A percentile compares a stretch with the other conserved stretches of the same genome.
Evolutionary conservation across 2,888 invertebrate genomes (phyloP).

Genomic region (Drosophila nr. perissopoda): DNA sequence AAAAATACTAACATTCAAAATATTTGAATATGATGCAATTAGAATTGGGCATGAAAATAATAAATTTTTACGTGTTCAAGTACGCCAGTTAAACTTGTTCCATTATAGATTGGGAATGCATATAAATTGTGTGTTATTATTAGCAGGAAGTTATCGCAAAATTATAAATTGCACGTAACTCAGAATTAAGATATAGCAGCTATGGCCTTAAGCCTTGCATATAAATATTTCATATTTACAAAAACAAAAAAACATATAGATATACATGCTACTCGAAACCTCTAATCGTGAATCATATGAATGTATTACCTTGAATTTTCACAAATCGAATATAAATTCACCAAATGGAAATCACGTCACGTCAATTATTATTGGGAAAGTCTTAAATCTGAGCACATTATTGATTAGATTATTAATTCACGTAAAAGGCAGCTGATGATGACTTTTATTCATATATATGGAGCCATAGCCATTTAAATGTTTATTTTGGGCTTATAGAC

Average conservation of each 20-base stretch:
- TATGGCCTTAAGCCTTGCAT: not conserved
- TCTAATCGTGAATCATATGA: constrained; percentile 29
- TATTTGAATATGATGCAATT: not conserved
- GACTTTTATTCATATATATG: constrained; percentile 13
- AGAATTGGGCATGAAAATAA: not conserved
- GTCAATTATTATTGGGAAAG: constrained; percentile 44
- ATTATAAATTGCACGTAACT: not conserved
- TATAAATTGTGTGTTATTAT: not conserved
- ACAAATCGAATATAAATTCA: constrained; percentile 32
- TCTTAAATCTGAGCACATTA: constrained; percentile 39
- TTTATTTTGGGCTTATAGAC: not conserved
- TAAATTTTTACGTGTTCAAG: not conserved
- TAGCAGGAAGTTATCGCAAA: not conserved
- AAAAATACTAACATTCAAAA: not conserved
- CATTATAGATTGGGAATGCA: not conserved
- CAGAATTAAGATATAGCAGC: not conserved
- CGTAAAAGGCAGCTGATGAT: constrained; percentile 6
- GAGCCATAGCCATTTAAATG: not conserved
- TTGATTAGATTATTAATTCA: constrained; percentile 47
- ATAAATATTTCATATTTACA: constrained; percentile 1
- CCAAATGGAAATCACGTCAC: constrained; percentile 34
- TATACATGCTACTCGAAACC: not conserved
- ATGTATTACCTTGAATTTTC: constrained; percentile 20
- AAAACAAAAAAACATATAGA: not conserved
- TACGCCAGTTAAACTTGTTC: not conserved